A percentile compares a stretch with the other conserved stretches of the same genome.
Evolutionary conservation across 2,797 vertebrate species (phyloP).

Genomic region (Lophius americanus): DNA sequence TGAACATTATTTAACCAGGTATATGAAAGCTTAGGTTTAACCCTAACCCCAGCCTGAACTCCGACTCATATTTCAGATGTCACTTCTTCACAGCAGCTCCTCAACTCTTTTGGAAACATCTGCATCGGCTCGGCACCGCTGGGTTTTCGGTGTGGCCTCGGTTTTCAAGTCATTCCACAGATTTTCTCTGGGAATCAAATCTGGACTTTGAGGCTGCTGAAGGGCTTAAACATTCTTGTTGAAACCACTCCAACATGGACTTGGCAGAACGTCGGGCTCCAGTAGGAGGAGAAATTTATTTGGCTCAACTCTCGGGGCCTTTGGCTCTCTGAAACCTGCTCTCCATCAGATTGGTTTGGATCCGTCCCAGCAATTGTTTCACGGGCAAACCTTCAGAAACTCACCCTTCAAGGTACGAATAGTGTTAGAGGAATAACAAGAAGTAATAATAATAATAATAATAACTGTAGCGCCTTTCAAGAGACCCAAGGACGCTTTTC

Average conservation of each 20-base stretch:
- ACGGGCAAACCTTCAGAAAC: constrained; percentile 40
- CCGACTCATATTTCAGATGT: background rate
- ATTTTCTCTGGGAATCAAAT: constrained; percentile 34
- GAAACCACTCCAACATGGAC: constrained; percentile 51
- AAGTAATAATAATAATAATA: too few relatives aligned
- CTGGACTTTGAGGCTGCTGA: constrained; percentile 31
- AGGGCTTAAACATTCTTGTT: constrained; percentile 54
- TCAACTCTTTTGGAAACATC: constrained; percentile 25
- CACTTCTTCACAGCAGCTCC: constrained; percentile 6
- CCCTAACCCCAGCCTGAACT: too few relatives aligned
- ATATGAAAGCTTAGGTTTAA: too few relatives aligned
- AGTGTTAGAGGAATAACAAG: too few relatives aligned
- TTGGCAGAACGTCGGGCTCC: constrained; percentile 50
- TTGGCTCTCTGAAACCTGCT: constrained; percentile 47
- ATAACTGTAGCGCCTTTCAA: too few relatives aligned
- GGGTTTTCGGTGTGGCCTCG: constrained; percentile 2
- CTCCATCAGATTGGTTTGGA: constrained; percentile 48
- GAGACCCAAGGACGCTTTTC: too few relatives aligned
- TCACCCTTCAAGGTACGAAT: background rate
- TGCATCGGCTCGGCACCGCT: constrained; percentile 14
- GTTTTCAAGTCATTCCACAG: constrained; percentile 38
- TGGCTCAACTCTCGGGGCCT: constrained; percentile 35
- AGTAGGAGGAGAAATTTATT: constrained; percentile 46
- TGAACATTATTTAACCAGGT: too few relatives aligned
- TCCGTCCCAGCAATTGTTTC: constrained; percentile 35